Percentiles rank a stretch among this genome's conserved stretches.
Conservation (phyloP, 2,113 vertebrate genomes). For the Brienomyrus brachyistius region DNA sequence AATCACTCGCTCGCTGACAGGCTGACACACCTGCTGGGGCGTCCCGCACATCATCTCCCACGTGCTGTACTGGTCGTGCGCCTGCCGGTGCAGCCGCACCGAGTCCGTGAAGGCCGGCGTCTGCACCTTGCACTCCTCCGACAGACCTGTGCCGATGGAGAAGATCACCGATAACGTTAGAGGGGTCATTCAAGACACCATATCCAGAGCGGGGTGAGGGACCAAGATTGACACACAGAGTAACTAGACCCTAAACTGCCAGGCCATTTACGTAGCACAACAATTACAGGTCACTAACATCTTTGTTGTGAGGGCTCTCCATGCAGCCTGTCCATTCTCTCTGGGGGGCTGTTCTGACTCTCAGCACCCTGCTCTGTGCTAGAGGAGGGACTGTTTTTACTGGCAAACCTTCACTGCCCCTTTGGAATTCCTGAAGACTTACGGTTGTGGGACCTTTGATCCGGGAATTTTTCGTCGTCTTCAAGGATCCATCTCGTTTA, state of each 20-base stretch:
- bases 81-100: conserved; percentile 82
- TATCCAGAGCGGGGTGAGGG: neutral
- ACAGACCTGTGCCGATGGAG: conserved; percentile 62
- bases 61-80: conserved; percentile 78
- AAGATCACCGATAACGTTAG: neutral
- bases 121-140: conserved; percentile 79
- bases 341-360: neutral
- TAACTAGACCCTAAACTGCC: neutral
- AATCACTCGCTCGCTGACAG: neutral
- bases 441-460: neutral
- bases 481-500: neutral
- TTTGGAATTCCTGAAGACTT: neutral
- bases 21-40: conserved; percentile 70
- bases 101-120: conserved; percentile 83
- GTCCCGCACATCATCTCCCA: conserved; percentile 95
- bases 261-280: neutral
- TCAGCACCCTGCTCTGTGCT: neutral
- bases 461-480: neutral
- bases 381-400: neutral
- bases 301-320: neutral
- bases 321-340: neutral
- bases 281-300: neutral
- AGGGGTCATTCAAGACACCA: neutral
- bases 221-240: neutral
- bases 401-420: neutral